Base-by-base conservation (phyloP, 2,113 vertebrate genomes). In the Psilopogon haemacephalus region DNA sequence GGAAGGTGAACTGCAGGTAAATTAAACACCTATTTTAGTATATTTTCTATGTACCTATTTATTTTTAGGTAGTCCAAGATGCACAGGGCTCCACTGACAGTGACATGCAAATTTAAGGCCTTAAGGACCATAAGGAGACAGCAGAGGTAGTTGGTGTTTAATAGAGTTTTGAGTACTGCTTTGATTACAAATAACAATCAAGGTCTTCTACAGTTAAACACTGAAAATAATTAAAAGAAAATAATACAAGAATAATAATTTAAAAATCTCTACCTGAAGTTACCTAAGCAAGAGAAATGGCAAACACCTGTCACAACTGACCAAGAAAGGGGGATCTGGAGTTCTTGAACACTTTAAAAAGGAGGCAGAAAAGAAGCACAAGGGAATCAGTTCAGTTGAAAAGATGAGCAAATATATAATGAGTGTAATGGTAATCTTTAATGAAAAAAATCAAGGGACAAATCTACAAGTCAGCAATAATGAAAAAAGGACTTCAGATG, bases 1-100 rank as follows among this genome's bases (percentile, higher is more conserved):
- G 99, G 99, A 99, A 93, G 99, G 99, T 91, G 99, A 99, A 82
- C 91, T 99, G 26, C 99, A 99, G 99, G 99, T 99, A 98, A 96
- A 83, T 84, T 33, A 70, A 37, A 60, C 2, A n/a, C 58, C 8
- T 70, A 60, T 56, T 91, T 15, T 56, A 75, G 27, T 40, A 4
- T 32, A 50, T 84, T 85, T 84, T 56, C 76, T 65, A 16, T 23
- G 38, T 58, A 60, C 15, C 20, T 59, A 12, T 76, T 62, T 78
- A 35, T 73, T 91, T 82, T 75, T 84, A 68, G 17, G 8, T 21
- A 72, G 21, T 54, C 42, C 52, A 52, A 59, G 56, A 71, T 46
- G 33, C 71, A 40, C 33, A 69, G 58, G 40, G 32, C 40, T 79
- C 46, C 62, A 8, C 7, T 33, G 28, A 80, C n/a, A 52, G 12